Evolutionary conservation across 2,888 invertebrate species (phyloP).

Genomic region (Caenorhabditis sp.): DNA sequence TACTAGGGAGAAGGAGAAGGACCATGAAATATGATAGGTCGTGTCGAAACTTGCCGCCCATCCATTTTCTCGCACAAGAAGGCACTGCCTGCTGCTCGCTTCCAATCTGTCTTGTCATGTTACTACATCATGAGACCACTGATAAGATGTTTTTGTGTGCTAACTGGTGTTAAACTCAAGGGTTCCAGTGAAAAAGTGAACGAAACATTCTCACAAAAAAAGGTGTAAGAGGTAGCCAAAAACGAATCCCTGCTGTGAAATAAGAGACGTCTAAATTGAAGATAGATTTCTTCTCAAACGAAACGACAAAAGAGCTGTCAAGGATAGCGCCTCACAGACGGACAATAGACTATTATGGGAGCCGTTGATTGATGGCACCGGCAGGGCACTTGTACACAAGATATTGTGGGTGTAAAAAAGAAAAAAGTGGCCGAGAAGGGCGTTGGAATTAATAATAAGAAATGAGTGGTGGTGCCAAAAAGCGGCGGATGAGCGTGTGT

Average conservation of each 20-base stretch:
- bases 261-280: too few relatives aligned
- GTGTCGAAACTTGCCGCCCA: constrained; percentile 49
- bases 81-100: not conserved
- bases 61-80: constrained; percentile 3
- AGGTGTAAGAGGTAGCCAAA: too few relatives aligned
- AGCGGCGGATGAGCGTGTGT: too few relatives aligned
- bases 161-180: too few relatives aligned
- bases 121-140: constrained; percentile 11
- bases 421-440: too few relatives aligned
- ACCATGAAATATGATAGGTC: constrained; percentile 58
- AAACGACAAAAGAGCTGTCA: constrained; percentile 14
- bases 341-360: constrained; percentile 54
- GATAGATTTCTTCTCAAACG: constrained; percentile 14
- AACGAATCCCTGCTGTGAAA: too few relatives aligned
- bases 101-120: constrained; percentile 9
- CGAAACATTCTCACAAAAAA: too few relatives aligned
- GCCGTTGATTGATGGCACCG: constrained; percentile 49
- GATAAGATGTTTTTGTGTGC: constrained; percentile 1
- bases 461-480: too few relatives aligned
- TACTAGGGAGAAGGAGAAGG: constrained; percentile 29
- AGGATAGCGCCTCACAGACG: constrained; percentile 12
- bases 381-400: not conserved
- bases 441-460: constrained; percentile 21
- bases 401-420: too few relatives aligned
- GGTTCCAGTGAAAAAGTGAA: too few relatives aligned